Evolutionary conservation across 2,888 invertebrate genomes (phyloP), one percentile per base, ranked within the genome.

Genomic region (Lagria hirta): DNA sequence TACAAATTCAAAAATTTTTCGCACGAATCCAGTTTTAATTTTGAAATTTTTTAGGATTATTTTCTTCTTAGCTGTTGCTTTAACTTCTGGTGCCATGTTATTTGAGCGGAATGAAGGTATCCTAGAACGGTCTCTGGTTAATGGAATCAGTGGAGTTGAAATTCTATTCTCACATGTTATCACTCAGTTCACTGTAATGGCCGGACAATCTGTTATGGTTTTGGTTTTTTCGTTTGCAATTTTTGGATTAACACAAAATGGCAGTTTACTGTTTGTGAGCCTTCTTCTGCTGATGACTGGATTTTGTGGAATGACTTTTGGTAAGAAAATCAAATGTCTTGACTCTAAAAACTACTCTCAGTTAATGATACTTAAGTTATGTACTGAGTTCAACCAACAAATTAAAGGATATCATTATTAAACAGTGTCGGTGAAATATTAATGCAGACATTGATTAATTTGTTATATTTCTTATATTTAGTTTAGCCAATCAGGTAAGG

Each of bases 231-330:
- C 88, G 3, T 88, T 93, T 63, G 76, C 81, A 2, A 77, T 88
- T 49, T 93, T 92, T 64, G 77, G 82, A 15, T 74, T 95, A 34
- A 86, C 90, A 0, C 81, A 84, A 60, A 77, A 81, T 33, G 96
- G 95, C 1, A 81, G 84, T 2, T 68, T 92, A 3, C 74, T 80
- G 14, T 81, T 84, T 76, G 86, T 93, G 4, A 74, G 84, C n/a
- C 53, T 80, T 0, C 73, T 95, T 5, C 87, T 88, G 0, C 67
- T 93, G 1, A 75, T 92, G 20, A 89, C 88, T 38, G 95, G 95
- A 7, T 71, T 94, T 11, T 92, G 93, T 65, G 96, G 95, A 61
- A 96, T 96, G 96, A 85, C 86, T 43, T 92, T 92, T 59, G 92
- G 89, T 88, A 74, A 74, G 76, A 65, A 37, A 20, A 12, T n/a